Evolutionary conservation across 2,888 invertebrate species (phyloP).

Genomic region (Drosophila peninsularis): DNA sequence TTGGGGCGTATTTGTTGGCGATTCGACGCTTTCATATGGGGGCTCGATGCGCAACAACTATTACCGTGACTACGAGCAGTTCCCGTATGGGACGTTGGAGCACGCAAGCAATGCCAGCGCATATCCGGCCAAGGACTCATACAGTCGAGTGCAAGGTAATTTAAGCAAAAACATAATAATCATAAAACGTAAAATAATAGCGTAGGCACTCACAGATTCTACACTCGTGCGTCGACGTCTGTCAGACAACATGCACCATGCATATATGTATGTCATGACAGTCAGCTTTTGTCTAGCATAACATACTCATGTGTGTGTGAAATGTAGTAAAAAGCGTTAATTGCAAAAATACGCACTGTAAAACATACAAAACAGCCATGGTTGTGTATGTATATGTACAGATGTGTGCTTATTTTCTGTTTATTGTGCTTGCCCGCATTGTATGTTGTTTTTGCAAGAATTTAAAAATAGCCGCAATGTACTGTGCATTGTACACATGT

Average conservation of each 20-base stretch:
- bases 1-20: conserved; percentile 86
- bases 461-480: conserved; percentile 67
- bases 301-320: background rate
- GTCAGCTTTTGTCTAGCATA: conserved; percentile 47
- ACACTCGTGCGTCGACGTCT: background rate
- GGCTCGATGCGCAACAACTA: conserved; percentile 85
- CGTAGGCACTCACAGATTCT: background rate
- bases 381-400: conserved; percentile 4
- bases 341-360: conserved; percentile 37
- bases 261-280: conserved; percentile 14
- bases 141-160: conserved; percentile 84
- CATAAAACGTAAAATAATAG: conserved; percentile 9
- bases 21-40: conserved; percentile 85
- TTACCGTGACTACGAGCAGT: conserved; percentile 86
- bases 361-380: conserved; percentile 9
- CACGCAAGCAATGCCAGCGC: conserved; percentile 66
- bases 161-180: conserved; percentile 9
- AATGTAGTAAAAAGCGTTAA: conserved; percentile 29
- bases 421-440: conserved; percentile 44
- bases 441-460: conserved; percentile 62
- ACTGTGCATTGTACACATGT: conserved; percentile 6
- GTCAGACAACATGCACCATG: conserved; percentile 6
- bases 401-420: conserved; percentile 16
- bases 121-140: conserved; percentile 81
- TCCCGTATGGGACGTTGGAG: conserved; percentile 84